Evolutionary conservation across 1,140 invertebrate genomes (phyloP), one percentile per base, ranked within the genome.

Genomic region (Aethina tumida): DNA sequence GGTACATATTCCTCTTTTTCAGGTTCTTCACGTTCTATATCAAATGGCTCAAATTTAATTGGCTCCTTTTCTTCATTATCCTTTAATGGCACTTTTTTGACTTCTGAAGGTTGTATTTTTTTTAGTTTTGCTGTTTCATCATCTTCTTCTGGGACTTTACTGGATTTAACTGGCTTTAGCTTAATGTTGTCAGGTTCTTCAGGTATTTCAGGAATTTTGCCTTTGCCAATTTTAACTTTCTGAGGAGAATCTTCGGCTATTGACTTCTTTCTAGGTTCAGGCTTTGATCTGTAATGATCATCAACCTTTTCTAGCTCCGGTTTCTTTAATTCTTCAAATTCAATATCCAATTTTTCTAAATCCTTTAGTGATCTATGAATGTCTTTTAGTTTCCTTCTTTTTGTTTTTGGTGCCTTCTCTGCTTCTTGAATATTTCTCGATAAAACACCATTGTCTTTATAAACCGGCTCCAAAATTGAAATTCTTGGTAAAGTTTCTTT

Each of bases 371-470:
- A 78, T 45, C 79, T 71, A 41, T 75, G 71, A 33, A 86, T 63
- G 51, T 78, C 77, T 45, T 50, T 58, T 7, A 59, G 19, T 39
- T 44, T 38, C 21, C 56, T 43, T 20, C 34, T 41, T 35, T 62
- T 53, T 28, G 64, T 67, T 50, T 75, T 77, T 39, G 74, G 74
- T 29, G 66, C 53, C 58, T 77, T 73, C 39, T 72, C 58, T 4
- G 79, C 78, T 63, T 84, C 79, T 61, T 77, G 67, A 2, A 77
- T 65, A 61, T 81, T 84, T 55, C 80, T 64, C 0, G 79, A 82
- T 19, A 84, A 50, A 43, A 79, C 69, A 24, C 80, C 80, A 52
- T 70, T 69, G 56, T 81, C 65, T 35, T 62, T 58, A 19, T 50
- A 65, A 45, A 74, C 66, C 46, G 73, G 68, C 52, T 71, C 67